A percentile compares a stretch with the other conserved stretches of the same genome.
Conservation (phyloP, 2,113 vertebrate species). For the Machaerirhynchus nigripectus region DNA sequence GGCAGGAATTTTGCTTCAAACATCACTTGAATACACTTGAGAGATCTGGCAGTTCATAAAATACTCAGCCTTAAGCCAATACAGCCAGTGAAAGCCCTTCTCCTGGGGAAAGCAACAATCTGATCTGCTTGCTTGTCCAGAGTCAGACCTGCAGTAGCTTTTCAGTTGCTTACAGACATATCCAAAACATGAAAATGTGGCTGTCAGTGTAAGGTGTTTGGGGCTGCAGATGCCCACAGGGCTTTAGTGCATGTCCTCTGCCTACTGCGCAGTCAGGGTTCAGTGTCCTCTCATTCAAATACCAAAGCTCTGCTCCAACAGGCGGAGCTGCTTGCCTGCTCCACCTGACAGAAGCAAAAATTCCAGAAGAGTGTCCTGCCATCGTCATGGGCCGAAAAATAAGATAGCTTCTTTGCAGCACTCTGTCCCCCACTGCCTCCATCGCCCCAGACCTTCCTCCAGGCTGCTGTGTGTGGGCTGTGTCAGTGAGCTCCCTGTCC, state of each 20-base stretch:
- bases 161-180: background rate
- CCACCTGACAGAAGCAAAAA: background rate
- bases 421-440: rapidly evolving
- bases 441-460: rapidly evolving
- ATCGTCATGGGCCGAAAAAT: background rate
- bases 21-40: background rate
- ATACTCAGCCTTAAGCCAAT: background rate
- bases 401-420: background rate
- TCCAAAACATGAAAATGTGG: background rate
- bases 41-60: slow-evolving; percentile 3
- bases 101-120: background rate
- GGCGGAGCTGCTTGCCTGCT: background rate
- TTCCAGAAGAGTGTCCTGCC: background rate
- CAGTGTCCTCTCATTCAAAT: background rate
- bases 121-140: background rate
- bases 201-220: background rate
- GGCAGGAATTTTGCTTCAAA: slow-evolving; percentile 17
- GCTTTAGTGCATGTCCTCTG: background rate
- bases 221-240: background rate
- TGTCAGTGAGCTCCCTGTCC: background rate
- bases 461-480: background rate
- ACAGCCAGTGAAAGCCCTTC: background rate
- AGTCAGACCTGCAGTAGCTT: background rate
- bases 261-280: background rate
- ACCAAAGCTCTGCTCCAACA: background rate